Percentiles rank a stretch among this genome's conserved stretches.
phyloP scores from a whole-genome alignment of 2,113 vertebrate species.

The Steatornis caripensis region DNA sequence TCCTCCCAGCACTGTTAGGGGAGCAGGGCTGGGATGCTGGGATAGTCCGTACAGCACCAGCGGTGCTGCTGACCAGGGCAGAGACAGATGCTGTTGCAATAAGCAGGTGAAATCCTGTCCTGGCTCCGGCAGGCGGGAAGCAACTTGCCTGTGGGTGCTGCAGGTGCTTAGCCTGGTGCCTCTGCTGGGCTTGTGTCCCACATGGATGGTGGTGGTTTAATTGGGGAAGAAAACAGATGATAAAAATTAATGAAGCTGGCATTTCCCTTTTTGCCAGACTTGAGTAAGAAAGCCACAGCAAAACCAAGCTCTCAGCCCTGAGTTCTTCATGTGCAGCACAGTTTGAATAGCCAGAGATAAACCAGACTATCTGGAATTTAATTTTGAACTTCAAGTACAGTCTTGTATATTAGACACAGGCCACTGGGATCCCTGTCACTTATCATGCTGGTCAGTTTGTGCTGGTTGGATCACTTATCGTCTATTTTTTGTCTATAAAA shows the following conservation, averaged over 20 bases:
- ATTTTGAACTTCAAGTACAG: not conserved
- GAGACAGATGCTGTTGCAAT: not conserved
- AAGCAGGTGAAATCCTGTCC: not conserved
- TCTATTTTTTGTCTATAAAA: not conserved
- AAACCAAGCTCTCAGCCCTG: not conserved
- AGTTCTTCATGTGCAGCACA: not conserved
- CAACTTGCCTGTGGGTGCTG: not conserved
- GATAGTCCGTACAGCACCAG: not conserved
- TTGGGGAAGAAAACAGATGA: not conserved
- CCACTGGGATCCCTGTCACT: not conserved
- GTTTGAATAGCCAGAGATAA: not conserved
- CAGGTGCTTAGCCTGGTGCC: not conserved
- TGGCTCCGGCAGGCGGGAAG: not conserved
- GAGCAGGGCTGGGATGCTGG: not conserved
- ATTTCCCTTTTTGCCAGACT: not conserved
- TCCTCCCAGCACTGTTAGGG: not conserved
- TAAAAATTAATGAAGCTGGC: not conserved
- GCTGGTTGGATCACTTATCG: not conserved
- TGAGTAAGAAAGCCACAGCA: not conserved
- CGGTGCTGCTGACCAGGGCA: rapidly evolving
- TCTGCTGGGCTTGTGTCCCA: not conserved
- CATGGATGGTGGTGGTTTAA: not conserved
- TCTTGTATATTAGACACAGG: not conserved
- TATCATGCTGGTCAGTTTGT: not conserved
- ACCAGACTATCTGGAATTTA: not conserved